Percentiles rank a stretch among this genome's conserved stretches.
These are phyloP conservation scores for Nixonia krombeini DNA, from an alignment of 1,140 invertebrate genomes.

Conservation along the genomic window DNA sequence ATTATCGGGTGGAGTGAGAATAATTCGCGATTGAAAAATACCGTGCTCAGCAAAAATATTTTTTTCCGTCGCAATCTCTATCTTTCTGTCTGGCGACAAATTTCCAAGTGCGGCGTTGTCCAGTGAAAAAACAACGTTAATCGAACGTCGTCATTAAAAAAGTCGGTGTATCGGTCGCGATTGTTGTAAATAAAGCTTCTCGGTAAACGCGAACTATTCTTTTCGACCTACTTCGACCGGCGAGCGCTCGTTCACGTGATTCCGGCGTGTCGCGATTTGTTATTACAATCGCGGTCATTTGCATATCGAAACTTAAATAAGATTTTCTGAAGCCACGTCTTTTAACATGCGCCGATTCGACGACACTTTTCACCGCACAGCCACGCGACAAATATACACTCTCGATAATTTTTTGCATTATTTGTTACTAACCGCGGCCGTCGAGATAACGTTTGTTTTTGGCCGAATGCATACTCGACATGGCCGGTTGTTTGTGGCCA, in stretches of 20 bases:
- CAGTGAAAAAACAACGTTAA: background rate
- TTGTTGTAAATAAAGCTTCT: too few relatives aligned
- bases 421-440: background rate
- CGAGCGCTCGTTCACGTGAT: slow-evolving; percentile 30
- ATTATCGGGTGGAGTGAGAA: too few relatives aligned
- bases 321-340: slow-evolving; percentile 6
- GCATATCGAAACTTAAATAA: slow-evolving; percentile 38
- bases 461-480: too few relatives aligned
- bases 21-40: too few relatives aligned
- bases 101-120: background rate
- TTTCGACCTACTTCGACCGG: too few relatives aligned
- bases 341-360: background rate
- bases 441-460: too few relatives aligned
- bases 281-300: slow-evolving; percentile 35
- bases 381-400: background rate
- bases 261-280: slow-evolving; percentile 32
- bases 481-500: too few relatives aligned
- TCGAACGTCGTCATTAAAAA: background rate
- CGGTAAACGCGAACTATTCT: too few relatives aligned
- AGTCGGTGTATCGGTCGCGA: background rate
- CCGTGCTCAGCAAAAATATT: too few relatives aligned
- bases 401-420: background rate
- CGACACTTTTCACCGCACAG: background rate
- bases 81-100: background rate
- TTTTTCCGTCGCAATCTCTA: background rate